Percentiles rank a stretch among this genome's conserved stretches.
Conservation (phyloP, 2,888 invertebrate species). For the Lithosia quadra region DNA sequence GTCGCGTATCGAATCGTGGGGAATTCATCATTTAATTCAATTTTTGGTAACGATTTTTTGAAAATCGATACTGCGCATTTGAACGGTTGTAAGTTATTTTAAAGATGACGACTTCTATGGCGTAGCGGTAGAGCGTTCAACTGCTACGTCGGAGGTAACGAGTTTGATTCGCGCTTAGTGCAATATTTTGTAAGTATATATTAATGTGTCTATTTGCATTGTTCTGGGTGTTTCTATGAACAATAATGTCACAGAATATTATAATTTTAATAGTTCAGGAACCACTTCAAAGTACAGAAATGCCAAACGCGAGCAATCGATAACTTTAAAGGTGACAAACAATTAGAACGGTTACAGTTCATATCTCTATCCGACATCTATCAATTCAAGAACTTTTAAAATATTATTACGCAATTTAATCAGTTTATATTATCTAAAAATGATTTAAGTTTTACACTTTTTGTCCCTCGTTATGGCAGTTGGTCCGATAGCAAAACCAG, state of each 20-base stretch:
- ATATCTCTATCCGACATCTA: conserved; percentile 10
- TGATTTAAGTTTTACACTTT: conserved; percentile 18
- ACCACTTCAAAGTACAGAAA: no score
- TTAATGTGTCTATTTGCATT: no score
- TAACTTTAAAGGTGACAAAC: conserved; percentile 7
- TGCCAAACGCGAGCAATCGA: not conserved
- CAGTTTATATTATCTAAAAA: conserved; percentile 14
- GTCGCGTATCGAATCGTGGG: conserved; percentile 20
- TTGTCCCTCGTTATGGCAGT: conserved; percentile 14
- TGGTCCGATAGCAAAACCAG: conserved; percentile 17
- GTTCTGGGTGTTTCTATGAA: no score
- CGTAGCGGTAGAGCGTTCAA: no score
- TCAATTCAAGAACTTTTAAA: conserved; percentile 13
- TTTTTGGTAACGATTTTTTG: conserved; percentile 22
- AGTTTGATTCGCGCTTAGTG: no score
- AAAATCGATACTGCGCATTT: conserved; percentile 17
- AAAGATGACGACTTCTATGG: not conserved
- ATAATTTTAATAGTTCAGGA: no score
- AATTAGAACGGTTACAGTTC: not conserved
- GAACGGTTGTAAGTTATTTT: not conserved
- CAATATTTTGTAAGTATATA: no score
- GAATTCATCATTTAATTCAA: conserved; percentile 40
- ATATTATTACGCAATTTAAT: conserved; percentile 19
- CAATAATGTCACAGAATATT: no score
- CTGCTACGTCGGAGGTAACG: no score